Evolutionary conservation across 2,113 vertebrate genomes (phyloP).

Genomic region (Elephantulus edwardii): DNA sequence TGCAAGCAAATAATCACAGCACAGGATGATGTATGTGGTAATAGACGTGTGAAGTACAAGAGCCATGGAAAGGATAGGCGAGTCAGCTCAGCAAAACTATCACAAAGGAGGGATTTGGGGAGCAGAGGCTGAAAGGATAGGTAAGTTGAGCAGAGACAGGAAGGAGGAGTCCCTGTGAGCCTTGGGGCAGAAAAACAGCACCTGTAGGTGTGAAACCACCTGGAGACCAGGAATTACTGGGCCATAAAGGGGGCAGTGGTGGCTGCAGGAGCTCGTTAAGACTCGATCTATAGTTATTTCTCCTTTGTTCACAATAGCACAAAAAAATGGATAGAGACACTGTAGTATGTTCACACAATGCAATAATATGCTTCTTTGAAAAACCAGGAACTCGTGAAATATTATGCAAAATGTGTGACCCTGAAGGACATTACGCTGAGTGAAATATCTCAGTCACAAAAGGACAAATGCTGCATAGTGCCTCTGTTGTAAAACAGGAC

Average conservation of each 20-base stretch:
- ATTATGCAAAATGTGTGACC: too few species aligned
- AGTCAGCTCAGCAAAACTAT: accelerated
- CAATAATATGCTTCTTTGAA: too few species aligned
- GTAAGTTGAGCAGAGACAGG: neutral
- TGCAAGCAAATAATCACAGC: neutral
- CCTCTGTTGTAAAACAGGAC: too few species aligned
- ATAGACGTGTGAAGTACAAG: neutral
- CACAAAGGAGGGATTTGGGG: neutral
- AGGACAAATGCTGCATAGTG: too few species aligned
- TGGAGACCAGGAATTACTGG: neutral
- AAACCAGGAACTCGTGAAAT: too few species aligned
- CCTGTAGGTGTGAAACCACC: neutral
- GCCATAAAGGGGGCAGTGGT: neutral
- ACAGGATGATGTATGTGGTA: accelerated
- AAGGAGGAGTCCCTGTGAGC: neutral
- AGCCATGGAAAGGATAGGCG: neutral
- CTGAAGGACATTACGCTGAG: too few species aligned
- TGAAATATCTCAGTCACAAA: too few species aligned
- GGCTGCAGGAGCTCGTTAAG: neutral
- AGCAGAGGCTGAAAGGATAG: neutral
- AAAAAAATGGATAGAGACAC: too few species aligned
- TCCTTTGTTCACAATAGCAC: too few species aligned
- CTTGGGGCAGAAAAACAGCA: neutral
- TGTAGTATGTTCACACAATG: too few species aligned
- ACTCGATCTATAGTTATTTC: too few species aligned